phyloP scores from a whole-genome alignment of 2,113 vertebrate genomes.

The rat (Rattus norvegicus) region GRCr8 NC_086025.1:112668501-112669000 shows the following conservation, averaged over 20 bases:
- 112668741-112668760: background rate
- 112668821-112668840: background rate
- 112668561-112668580: background rate
- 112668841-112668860: background rate
- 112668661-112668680: background rate
- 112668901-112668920: background rate
- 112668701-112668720: background rate
- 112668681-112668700: background rate
- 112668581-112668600: background rate
- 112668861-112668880: background rate
- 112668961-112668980: background rate
- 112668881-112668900: background rate
- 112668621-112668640: background rate
- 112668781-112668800: background rate
- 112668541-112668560: background rate
- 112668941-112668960: background rate
- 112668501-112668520: background rate
- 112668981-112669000: background rate
- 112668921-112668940: background rate
- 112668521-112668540: background rate
- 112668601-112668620: background rate
- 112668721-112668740: background rate
- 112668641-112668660: background rate
- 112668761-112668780: background rate
- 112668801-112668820: accelerated